Base-by-base conservation (phyloP, 1,140 invertebrate species). In the Paralvinella palmiformis region DNA sequence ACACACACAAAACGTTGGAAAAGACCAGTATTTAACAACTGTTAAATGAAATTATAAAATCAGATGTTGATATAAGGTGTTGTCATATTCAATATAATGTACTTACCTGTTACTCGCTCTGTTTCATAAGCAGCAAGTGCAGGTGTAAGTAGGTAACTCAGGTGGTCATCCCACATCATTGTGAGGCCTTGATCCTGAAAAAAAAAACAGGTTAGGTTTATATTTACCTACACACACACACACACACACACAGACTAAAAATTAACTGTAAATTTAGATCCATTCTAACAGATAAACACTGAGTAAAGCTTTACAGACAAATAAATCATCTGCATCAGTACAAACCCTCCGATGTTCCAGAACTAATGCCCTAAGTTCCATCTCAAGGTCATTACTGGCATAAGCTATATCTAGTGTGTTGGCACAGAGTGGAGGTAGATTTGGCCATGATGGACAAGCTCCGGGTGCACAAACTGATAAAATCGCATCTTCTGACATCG, bases 61-160 rank as follows among this genome's bases (percentile, higher is more conserved):
- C n/a, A n/a, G n/a, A n/a, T n/a, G n/a, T n/a, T n/a, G n/a, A n/a
- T n/a, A n/a, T n/a, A n/a, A n/a, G n/a, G n/a, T n/a, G n/a, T n/a
- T n/a, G n/a, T n/a, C n/a, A n/a, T n/a, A n/a, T n/a, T n/a, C n/a
- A n/a, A 57, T 56, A 13, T 20, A 57, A 20, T 33, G 5, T 4
- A 36, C 55, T 57, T 5, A 57, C 79, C 78, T 66, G 75, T 76
- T 17, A 75, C 66, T 63, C 75, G 70, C 67, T 81, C 79, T 37
- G 71, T 69, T 69, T 82, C 81, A 70, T 82, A 81, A 7, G 78
- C 72, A 61, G 78, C 69, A 22, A 83, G 63, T n/a, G 79, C 78
- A 53, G 78, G 77, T 15, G 74, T 75, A 13, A 82, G 69, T 13
- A 82, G 66, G 61, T 79, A 78, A 62, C 74, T 75, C 6, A 82